phyloP scores from a whole-genome alignment of 37 sponge, comb jelly and placozoan genomes.

The Diacarnus erythraeanus region DNA sequence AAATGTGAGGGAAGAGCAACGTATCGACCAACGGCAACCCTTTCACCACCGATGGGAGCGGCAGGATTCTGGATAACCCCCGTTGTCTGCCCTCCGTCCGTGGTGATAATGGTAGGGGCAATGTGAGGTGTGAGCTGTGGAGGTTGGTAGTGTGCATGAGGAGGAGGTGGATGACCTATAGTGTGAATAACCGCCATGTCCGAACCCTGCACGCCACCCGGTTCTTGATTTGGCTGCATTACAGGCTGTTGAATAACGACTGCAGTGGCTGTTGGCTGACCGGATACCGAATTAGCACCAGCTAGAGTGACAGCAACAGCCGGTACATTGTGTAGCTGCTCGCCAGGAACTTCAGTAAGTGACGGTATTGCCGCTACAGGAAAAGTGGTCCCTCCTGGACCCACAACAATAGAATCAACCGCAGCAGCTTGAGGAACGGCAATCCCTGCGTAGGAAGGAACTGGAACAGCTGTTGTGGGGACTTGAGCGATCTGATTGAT shows the following conservation, averaged over 20 bases:
- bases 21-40: not conserved
- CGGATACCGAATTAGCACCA: not conserved
- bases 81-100: not conserved
- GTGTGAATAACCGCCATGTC: slow-evolving; percentile 6
- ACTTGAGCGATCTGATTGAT: slow-evolving; percentile 37
- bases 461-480: slow-evolving; percentile 17
- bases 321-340: slow-evolving; percentile 8
- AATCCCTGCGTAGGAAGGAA: slow-evolving; percentile 42
- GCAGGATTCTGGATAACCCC: not conserved
- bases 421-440: slow-evolving; percentile 41
- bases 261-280: not conserved
- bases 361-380: not conserved
- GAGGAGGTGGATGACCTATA: not conserved
- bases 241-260: slow-evolving; percentile 31
- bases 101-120: slow-evolving; percentile 1
- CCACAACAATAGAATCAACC: not conserved
- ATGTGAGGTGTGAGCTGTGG: slow-evolving; percentile 6
- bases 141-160: not conserved
- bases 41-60: not conserved
- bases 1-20: slow-evolving; percentile 9
- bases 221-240: not conserved
- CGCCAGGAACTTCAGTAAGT: not conserved
- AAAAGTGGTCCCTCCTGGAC: slow-evolving; percentile 5
- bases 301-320: slow-evolving; percentile 12
- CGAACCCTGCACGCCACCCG: not conserved